Conservation (phyloP, 2,888 invertebrate genomes). For the Tinea trinotella region DNA sequence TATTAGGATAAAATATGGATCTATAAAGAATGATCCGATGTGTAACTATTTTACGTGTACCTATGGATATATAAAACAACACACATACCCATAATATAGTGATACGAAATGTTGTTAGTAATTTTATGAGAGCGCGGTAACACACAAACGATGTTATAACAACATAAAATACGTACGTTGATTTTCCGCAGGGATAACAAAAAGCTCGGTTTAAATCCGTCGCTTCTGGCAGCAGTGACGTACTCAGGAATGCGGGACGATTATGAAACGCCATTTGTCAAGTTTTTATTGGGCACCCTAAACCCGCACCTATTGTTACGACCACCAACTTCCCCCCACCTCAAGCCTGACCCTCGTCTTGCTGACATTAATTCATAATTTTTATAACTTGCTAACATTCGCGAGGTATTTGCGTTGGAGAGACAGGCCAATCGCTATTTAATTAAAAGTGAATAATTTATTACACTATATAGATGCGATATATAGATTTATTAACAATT, state of each 20-base stretch:
- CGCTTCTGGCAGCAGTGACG: slow-evolving; percentile 37
- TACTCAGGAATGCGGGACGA: slow-evolving; percentile 62
- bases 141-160: slow-evolving; percentile 7
- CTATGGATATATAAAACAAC: too few relatives aligned
- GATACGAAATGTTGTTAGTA: neutral
- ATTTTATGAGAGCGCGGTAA: neutral
- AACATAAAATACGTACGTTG: slow-evolving; percentile 28
- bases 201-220: slow-evolving; percentile 33
- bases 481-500: too few relatives aligned
- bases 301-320: slow-evolving; percentile 53
- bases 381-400: slow-evolving; percentile 66
- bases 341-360: slow-evolving; percentile 48
- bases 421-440: neutral
- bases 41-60: neutral
- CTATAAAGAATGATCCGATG: too few relatives aligned
- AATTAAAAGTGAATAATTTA: neutral
- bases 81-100: neutral
- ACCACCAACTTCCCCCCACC: slow-evolving; percentile 26
- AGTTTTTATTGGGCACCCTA: slow-evolving; percentile 70
- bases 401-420: slow-evolving; percentile 28
- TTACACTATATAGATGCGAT: too few relatives aligned
- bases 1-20: too few relatives aligned
- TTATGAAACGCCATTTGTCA: slow-evolving; percentile 72
- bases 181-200: slow-evolving; percentile 49
- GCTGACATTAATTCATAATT: slow-evolving; percentile 64